Percentiles rank a stretch among this genome's conserved stretches.
Evolutionary conservation across 1,140 invertebrate species (phyloP).

Genomic region (Hetaerina americana): DNA sequence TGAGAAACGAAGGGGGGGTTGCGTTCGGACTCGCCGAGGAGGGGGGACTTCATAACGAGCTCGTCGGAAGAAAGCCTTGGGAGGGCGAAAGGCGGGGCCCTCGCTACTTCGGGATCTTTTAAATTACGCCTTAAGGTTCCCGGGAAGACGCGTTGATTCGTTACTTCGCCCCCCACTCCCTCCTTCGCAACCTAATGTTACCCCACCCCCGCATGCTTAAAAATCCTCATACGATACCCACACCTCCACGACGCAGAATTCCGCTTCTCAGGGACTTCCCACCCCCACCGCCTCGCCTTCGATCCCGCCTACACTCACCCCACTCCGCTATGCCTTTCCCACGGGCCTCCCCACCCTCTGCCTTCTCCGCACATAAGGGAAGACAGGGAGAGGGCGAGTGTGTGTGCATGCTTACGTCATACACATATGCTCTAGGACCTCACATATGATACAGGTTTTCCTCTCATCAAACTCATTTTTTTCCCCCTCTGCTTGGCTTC

Average conservation of each 20-base stretch:
- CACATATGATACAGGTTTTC: neutral
- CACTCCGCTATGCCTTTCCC: neutral
- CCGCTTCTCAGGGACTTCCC: no score
- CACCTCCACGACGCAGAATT: no score
- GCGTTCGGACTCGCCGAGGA: no score
- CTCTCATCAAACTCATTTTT: neutral
- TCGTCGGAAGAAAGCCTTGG: neutral
- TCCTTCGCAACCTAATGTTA: neutral
- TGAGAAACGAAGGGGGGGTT: no score
- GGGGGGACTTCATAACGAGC: no score
- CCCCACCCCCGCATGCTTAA: neutral
- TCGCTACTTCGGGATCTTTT: neutral
- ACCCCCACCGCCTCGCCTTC: no score
- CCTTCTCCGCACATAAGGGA: neutral
- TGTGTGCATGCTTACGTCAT: constrained; percentile 1
- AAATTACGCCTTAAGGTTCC: neutral
- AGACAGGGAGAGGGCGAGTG: neutral
- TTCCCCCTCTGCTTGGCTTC: no score
- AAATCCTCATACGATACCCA: neutral
- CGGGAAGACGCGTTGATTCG: neutral
- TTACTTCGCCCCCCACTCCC: neutral
- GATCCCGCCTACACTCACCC: no score
- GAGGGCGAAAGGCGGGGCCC: neutral
- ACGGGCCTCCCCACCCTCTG: neutral
- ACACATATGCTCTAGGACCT: constrained; percentile 10